Conservation (phyloP, 2,113 vertebrate species). For the Willisornis vidua region DNA sequence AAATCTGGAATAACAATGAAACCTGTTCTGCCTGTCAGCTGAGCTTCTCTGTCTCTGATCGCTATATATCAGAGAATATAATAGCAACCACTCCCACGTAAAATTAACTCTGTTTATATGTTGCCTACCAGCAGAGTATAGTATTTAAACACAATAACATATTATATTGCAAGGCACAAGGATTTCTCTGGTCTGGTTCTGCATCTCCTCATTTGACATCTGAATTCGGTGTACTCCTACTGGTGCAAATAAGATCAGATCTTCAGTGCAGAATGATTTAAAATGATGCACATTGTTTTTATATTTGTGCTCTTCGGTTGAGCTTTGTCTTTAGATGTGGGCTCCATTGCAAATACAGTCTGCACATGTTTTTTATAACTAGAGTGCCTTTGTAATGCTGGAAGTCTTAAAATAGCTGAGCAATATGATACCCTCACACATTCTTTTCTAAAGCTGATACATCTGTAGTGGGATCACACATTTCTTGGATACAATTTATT, state of each 20-base stretch:
- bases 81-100: background rate
- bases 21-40: conserved; percentile 33
- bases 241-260: background rate
- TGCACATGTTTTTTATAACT: conserved; percentile 29
- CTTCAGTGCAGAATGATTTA: background rate
- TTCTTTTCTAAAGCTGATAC: conserved; percentile 34
- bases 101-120: background rate
- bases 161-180: background rate
- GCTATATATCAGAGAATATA: background rate
- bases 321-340: conserved; percentile 2
- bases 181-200: background rate
- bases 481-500: background rate
- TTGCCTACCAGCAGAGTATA: background rate
- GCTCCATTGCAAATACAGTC: background rate
- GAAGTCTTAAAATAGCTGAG: conserved; percentile 60
- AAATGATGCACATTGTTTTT: background rate
- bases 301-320: background rate
- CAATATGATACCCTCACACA: conserved; percentile 21
- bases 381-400: conserved; percentile 40
- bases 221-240: background rate
- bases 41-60: background rate
- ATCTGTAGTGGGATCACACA: conserved; percentile 20
- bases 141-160: background rate
- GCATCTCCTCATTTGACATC: background rate
- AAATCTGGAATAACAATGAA: background rate